Base-by-base conservation (phyloP, 23 tunicate species). In the Ciona savignyi region DNA sequence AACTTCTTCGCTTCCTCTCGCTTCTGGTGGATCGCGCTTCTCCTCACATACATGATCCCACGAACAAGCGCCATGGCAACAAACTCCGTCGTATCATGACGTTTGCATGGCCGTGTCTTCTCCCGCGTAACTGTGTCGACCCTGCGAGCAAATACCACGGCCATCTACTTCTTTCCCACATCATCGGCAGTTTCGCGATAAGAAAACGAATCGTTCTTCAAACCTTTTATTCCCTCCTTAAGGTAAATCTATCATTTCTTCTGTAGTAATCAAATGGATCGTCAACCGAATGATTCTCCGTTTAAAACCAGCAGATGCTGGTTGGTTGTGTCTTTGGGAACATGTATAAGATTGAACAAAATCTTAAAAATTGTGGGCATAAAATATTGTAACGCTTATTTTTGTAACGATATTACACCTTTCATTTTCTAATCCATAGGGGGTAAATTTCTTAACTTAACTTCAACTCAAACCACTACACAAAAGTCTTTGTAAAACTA, bases 81-180 rank as follows among this genome's bases (percentile, higher is more conserved):
- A 91, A 91, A 65, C 70, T 91, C 29, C 71, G 97, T 3, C 71
- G 97, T 1, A 91, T 91, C 20, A 84, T 91, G 86, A 91, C 97
- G 33, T 91, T 91, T 60, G 97, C 97, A n/a, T 91, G 97, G 97
- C 97, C 97, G 9, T 91, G 91, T 34, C 80, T 91, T 4, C 80
- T 91, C 27, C 89, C 97, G 2, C 71, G 89, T 29, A 91, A 91
- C 34, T 91, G 91, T 26, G 86, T 91, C n/a, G 97, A 91, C 33
- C 97, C 97, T 0, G 97, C 97, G 25, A 87, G 86, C 75, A 94
- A 95, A 60, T 95, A 88, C 33, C 90, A 95, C 68, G 99, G 99
- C 15, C 99, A 95, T 65, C 81, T 95, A 4, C 91, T 95, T 28
- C 80, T 95, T 9, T 85, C 99, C 4, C 87, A 88, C 60, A 95